Percentiles rank a stretch among this genome's conserved stretches.
phyloP scores from a whole-genome alignment of 2,113 vertebrate species.

The Spheniscus mendiculus region DNA sequence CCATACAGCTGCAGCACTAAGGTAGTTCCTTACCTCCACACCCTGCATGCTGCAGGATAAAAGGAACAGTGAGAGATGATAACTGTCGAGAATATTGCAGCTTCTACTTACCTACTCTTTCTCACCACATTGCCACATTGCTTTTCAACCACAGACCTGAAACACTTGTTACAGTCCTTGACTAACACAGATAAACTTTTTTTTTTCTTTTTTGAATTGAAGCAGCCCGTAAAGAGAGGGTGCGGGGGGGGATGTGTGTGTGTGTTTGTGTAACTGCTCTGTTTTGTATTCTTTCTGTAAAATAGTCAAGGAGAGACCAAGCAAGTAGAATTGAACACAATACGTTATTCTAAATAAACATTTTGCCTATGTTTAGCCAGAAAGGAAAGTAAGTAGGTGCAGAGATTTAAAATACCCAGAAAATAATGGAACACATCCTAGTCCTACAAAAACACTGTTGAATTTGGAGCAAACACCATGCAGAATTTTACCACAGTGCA shows the following conservation, averaged over 20 bases:
- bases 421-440: neutral
- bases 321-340: neutral
- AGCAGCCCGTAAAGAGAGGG: neutral
- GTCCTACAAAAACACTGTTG: neutral
- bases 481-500: neutral
- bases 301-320: neutral
- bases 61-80: neutral
- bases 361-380: neutral
- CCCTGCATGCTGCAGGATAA: neutral
- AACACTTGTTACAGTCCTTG: neutral
- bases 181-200: neutral
- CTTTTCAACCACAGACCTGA: neutral
- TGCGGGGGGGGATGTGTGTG: no score
- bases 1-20: neutral
- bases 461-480: neutral
- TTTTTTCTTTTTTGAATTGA: neutral
- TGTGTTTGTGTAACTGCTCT: neutral
- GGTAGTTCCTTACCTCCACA: neutral
- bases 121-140: no score
- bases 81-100: neutral
- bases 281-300: neutral
- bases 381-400: neutral
- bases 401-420: neutral
- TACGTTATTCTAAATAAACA: neutral
- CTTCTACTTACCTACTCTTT: neutral